Conservation (phyloP, 2,888 invertebrate genomes). For the Pollenia griseotomentosa region DNA sequence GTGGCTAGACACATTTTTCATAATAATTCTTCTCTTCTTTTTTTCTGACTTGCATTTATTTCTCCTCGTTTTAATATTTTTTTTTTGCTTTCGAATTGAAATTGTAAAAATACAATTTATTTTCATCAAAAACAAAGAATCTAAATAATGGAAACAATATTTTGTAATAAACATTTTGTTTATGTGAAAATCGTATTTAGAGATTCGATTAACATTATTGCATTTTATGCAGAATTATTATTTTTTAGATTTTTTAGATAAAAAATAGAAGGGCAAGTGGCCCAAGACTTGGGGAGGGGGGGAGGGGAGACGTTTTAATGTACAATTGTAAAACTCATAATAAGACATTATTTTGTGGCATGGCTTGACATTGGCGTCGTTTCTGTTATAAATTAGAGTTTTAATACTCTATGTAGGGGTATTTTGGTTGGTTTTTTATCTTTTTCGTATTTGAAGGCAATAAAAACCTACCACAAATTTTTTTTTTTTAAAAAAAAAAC, state of each 20-base stretch:
- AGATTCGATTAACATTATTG: conserved; percentile 60
- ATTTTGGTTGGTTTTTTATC: conserved; percentile 16
- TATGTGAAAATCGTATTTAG: conserved; percentile 29
- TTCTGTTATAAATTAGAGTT: conserved; percentile 20
- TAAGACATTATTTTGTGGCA: conserved; percentile 34
- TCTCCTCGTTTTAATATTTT: background rate
- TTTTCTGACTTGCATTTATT: background rate
- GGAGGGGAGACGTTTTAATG: background rate
- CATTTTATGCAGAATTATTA: conserved; percentile 9
- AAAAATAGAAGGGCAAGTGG: background rate
- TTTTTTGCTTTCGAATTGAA: conserved; percentile 41
- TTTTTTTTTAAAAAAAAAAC: conserved; percentile 1
- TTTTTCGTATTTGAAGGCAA: conserved; percentile 19
- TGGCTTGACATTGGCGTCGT: conserved; percentile 62
- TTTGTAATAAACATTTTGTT: conserved; percentile 33
- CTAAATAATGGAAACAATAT: conserved; percentile 50
- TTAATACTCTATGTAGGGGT: conserved; percentile 34
- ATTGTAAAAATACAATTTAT: conserved; percentile 65
- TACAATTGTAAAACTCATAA: conserved; percentile 31
- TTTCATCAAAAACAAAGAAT: conserved; percentile 56
- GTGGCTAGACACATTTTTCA: conserved; percentile 73
- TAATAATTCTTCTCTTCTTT: conserved; percentile 52
- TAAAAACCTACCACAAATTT: conserved; percentile 45
- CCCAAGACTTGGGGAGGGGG: background rate
- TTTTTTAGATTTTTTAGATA: background rate